These are phyloP conservation scores for Eurytoma californica DNA, from an alignment of 2,888 invertebrate species.

Conservation along the genomic window DNA sequence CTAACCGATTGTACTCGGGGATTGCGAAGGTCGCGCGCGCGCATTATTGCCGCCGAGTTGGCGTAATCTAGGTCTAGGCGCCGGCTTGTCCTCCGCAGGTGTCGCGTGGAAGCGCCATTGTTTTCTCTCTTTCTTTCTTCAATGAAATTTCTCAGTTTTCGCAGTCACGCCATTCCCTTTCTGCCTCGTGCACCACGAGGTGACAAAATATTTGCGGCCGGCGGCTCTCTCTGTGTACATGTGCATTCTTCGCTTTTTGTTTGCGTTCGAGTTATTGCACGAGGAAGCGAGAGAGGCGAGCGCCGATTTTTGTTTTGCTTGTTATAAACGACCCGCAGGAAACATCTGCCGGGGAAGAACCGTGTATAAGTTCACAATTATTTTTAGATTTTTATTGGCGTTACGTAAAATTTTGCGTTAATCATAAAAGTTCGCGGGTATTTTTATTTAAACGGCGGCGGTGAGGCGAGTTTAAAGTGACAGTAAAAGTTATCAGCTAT, in stretches of 20 bases:
- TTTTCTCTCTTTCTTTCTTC: slow-evolving; percentile 59
- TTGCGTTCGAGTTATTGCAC: not conserved
- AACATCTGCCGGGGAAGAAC: too few species aligned
- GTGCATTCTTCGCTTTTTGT: slow-evolving; percentile 4
- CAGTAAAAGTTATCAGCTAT: too few species aligned
- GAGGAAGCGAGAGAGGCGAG: not conserved
- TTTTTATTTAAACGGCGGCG: too few species aligned
- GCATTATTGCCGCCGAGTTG: slow-evolving; percentile 62
- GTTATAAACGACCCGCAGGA: too few species aligned
- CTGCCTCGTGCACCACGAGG: slow-evolving; percentile 31
- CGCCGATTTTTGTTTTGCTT: not conserved
- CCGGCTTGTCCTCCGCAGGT: slow-evolving; percentile 65
- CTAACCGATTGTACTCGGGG: slow-evolving; percentile 43
- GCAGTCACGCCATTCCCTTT: slow-evolving; percentile 58
- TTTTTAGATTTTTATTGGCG: slow-evolving; percentile 29
- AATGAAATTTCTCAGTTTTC: slow-evolving; percentile 65
- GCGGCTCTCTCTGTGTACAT: not conserved
- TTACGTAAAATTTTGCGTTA: not conserved
- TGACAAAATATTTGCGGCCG: slow-evolving; percentile 63
- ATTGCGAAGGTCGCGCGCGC: slow-evolving; percentile 48
- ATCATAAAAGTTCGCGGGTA: not conserved
- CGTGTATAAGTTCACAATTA: too few species aligned
- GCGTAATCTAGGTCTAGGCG: slow-evolving; percentile 69
- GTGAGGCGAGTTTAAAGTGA: too few species aligned
- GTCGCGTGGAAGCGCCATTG: slow-evolving; percentile 67